Evolutionary conservation across 2,888 invertebrate genomes (phyloP), one percentile per base, ranked within the genome.

Genomic region (Phyllotreta cruciferae): DNA sequence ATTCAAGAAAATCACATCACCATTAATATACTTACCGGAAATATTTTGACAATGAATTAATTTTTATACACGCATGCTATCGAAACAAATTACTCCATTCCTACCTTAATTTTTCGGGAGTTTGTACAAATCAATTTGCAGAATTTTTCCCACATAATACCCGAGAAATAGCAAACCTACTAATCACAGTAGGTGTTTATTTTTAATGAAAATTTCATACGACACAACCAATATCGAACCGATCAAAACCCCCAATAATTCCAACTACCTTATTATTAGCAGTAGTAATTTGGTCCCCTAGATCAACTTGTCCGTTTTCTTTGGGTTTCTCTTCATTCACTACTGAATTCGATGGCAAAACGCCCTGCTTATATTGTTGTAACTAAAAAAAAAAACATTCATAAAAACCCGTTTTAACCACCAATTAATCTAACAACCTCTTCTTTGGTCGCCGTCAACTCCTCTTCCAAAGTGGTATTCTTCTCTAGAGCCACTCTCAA

Each of bases 401-500:
- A 24, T 24, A 24, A 24, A 24, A 24, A 24, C 24, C 1, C 24
- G 1, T 4, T 47, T 57, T 37, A 53, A 41, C 24, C 35, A 13
- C 35, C 39, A 3, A 6, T 38, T 38, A n/a, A 55, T 14, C 7
- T 55, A 39, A 13, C 85, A 83, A 96, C 95, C 89, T 98, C 98
- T 84, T 97, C 96, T 89, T 95, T 96, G 87, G 95, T 93, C 84
- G 90, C 86, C 76, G 91, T 89, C 81, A 99, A 86, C 85, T 99
- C 98, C 81, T 98, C 96, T 85, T 99, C 99, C 81, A 99, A 87
- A 70, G 91, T 89, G 68, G 94, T 93, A 80, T 97, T 97, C 80
- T 95, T 89, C 83, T 99, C 99, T 81, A 99, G 87, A 73, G 98
- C 95, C 62, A 98, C 93, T 75, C 98, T 89, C 80, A 99, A 86